Conservation (phyloP, 35 echinoderm and acorn worm genomes). For the Lytechinus pictus region DNA sequence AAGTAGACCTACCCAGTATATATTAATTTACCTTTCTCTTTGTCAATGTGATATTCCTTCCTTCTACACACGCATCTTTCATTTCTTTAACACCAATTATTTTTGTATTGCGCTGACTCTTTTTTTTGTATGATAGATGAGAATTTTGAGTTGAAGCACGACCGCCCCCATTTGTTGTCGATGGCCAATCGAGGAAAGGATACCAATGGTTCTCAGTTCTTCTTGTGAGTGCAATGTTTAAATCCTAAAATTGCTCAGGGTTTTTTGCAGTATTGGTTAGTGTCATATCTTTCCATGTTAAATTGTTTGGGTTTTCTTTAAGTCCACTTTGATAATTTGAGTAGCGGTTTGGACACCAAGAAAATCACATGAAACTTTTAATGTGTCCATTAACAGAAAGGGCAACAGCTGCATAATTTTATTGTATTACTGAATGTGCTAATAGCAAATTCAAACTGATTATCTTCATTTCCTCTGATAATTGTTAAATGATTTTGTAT, state of each 20-base stretch:
- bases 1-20: no score
- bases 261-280: neutral
- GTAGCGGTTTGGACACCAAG: neutral
- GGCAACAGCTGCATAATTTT: neutral
- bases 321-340: no score
- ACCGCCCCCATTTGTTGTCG: constrained; percentile 84
- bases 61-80: no score
- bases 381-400: neutral
- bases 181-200: constrained; percentile 99
- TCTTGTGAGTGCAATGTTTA: constrained; percentile 76
- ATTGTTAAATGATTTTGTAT: no score
- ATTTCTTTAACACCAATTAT: no score
- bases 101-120: neutral
- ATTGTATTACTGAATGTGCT: no score
- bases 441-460: no score
- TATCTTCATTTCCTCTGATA: no score
- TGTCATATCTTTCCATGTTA: no score
- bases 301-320: no score
- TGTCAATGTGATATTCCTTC: no score
- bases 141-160: constrained; percentile 98
- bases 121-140: constrained; percentile 80
- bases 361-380: neutral
- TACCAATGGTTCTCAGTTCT: constrained; percentile 98
- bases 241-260: neutral
- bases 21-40: no score